These are phyloP conservation scores for Drosophila parabipectinata DNA, from an alignment of 1,140 invertebrate genomes.

Conservation along the genomic window DNA sequence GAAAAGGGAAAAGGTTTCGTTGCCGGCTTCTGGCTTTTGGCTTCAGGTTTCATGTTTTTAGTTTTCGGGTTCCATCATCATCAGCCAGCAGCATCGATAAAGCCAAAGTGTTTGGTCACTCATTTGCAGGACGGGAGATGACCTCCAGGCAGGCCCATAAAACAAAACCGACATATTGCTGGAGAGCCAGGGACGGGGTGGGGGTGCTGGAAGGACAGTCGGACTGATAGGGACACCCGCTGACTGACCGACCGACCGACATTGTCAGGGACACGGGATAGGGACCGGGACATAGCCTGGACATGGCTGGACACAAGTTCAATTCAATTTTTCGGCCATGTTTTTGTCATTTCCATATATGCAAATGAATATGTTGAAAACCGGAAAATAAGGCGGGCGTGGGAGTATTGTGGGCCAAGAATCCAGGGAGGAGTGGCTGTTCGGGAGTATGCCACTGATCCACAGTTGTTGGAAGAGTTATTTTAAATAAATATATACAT, in stretches of 20 bases:
- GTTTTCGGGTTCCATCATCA: conserved; percentile 35
- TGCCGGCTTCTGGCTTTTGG: conserved; percentile 19
- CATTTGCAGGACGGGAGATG: conserved; percentile 31
- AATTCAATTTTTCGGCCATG: conserved; percentile 81
- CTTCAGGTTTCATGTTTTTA: conserved; percentile 22
- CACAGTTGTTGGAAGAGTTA: no score
- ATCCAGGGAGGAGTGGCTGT: no score
- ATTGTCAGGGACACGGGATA: conserved; percentile 27
- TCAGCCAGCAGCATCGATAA: conserved; percentile 43
- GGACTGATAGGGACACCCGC: conserved; percentile 35
- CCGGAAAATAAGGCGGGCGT: conserved; percentile 58
- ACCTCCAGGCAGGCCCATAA: conserved; percentile 49
- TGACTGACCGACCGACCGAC: conserved; percentile 44
- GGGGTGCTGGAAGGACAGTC: neutral
- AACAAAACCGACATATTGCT: conserved; percentile 60
- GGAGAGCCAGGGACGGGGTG: conserved; percentile 5
- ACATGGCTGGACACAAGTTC: conserved; percentile 70
- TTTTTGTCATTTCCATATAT: conserved; percentile 81
- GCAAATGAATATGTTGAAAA: conserved; percentile 76
- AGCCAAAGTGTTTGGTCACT: conserved; percentile 75
- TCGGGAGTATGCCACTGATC: no score
- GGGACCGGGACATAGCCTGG: conserved; percentile 1
- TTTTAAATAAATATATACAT: no score
- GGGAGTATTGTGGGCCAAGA: neutral
- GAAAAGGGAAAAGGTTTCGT: conserved; percentile 49